phyloP scores from a whole-genome alignment of 2,113 vertebrate species.

The Vicugna pacos region DNA sequence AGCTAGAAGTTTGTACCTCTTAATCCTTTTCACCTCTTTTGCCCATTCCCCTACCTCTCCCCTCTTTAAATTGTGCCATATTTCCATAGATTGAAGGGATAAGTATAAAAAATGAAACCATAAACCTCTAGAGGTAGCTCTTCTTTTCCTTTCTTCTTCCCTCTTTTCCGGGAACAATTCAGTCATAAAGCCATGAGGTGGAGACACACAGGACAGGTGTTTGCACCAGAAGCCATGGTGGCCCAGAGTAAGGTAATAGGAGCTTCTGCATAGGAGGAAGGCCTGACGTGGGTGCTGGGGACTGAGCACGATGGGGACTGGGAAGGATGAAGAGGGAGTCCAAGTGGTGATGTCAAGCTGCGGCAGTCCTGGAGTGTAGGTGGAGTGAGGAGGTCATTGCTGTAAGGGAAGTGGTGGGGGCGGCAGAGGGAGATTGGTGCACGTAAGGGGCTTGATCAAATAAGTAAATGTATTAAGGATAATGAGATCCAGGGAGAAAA shows the following conservation, averaged over 20 bases:
- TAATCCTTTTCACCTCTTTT: no score
- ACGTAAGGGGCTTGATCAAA: background rate
- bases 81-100: background rate
- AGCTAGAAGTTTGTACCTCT: no score
- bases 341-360: background rate
- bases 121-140: background rate
- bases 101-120: background rate
- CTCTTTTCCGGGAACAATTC: slow-evolving; percentile 14
- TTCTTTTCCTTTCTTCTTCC: background rate
- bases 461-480: background rate
- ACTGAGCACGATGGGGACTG: background rate
- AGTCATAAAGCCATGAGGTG: background rate
- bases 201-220: background rate
- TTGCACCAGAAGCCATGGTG: background rate
- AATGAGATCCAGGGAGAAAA: background rate
- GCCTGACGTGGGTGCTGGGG: no score
- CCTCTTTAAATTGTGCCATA: background rate
- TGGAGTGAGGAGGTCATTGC: background rate
- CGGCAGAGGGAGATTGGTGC: background rate
- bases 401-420: background rate
- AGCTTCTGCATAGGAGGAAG: background rate
- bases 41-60: no score
- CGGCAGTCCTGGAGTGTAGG: background rate
- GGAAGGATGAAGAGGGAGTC: background rate
- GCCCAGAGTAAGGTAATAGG: background rate